A percentile compares a stretch with the other conserved stretches of the same genome.
phyloP scores from a whole-genome alignment of 2,113 vertebrate genomes.

The Oreotragus oreotragus region DNA sequence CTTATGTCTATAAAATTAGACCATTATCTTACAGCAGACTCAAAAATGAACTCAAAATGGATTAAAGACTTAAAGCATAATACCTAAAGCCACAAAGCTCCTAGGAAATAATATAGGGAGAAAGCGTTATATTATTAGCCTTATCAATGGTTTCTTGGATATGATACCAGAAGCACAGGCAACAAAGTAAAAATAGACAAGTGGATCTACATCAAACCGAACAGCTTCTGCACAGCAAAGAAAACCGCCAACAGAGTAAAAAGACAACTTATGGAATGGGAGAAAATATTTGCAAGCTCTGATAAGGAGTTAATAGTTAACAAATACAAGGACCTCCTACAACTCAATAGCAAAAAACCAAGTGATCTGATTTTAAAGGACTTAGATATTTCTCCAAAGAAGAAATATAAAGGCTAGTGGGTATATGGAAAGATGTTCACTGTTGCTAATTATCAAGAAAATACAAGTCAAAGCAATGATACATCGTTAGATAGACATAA shows the following conservation, averaged over 20 bases:
- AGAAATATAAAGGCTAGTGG: neutral
- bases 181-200: neutral
- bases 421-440: neutral
- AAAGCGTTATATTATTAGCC: neutral
- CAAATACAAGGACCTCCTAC: neutral
- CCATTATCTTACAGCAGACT: neutral
- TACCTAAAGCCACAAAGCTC: neutral
- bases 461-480: neutral
- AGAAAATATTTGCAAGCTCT: neutral
- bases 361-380: neutral
- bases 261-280: neutral
- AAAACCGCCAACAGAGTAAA: neutral
- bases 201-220: neutral
- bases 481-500: neutral
- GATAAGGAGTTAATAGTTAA: neutral
- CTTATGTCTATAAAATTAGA: neutral
- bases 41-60: neutral
- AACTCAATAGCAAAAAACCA: neutral
- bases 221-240: neutral
- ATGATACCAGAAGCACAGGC: neutral
- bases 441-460: neutral
- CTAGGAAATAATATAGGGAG: neutral
- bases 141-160: neutral
- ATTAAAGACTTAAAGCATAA: neutral
- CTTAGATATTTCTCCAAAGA: neutral